phyloP scores from a whole-genome alignment of 2,113 vertebrate species.

The Bambusicola thoracicus region DNA sequence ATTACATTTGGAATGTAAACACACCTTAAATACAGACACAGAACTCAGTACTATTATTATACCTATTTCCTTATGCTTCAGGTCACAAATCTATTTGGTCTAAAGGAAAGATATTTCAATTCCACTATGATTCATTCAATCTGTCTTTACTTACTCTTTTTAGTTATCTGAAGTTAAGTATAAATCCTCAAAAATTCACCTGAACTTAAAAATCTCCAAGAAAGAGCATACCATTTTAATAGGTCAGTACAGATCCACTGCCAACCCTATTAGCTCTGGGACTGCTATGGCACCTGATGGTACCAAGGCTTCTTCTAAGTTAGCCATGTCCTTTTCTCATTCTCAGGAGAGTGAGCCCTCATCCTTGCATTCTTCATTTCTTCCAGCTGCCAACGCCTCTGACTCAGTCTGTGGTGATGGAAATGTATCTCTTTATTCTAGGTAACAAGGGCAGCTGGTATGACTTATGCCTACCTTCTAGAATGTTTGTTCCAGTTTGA shows the following conservation, averaged over 20 bases:
- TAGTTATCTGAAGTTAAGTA: background rate
- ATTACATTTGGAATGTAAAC: background rate
- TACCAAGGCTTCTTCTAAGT: background rate
- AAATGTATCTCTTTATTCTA: background rate
- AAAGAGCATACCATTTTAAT: background rate
- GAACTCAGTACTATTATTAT: background rate
- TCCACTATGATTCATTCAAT: background rate
- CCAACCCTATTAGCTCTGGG: background rate
- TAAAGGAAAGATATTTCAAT: background rate
- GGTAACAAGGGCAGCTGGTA: background rate
- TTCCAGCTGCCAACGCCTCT: background rate
- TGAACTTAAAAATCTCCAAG: background rate
- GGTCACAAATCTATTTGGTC: background rate
- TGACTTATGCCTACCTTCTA: background rate
- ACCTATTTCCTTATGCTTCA: background rate
- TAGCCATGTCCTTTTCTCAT: background rate
- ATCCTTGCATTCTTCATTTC: background rate
- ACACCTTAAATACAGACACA: background rate
- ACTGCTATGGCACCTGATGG: background rate
- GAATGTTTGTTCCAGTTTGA: background rate
- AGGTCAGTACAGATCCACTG: background rate
- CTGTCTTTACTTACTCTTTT: background rate
- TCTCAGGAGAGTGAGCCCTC: background rate
- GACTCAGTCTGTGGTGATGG: fast-evolving
- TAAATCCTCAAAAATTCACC: background rate